A percentile compares a stretch with the other conserved stretches of the same genome.
These are phyloP conservation scores for Odocoileus virginianus DNA, from an alignment of 2,113 vertebrate genomes.

Conservation along the genomic window DNA sequence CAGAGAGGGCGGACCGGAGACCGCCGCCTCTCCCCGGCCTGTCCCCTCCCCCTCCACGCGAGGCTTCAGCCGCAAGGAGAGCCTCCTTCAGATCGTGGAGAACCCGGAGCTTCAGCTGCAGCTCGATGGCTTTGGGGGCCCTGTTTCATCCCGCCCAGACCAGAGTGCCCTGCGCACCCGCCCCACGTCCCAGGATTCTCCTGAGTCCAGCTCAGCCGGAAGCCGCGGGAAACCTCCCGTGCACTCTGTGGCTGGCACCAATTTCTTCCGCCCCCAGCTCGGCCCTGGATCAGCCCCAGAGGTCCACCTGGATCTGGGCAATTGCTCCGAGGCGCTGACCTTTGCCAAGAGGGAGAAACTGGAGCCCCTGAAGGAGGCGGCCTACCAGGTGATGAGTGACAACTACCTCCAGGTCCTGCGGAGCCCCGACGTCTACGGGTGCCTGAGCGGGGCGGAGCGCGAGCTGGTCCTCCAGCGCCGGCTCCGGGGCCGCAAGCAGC, in stretches of 20 bases:
- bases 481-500: slow-evolving; percentile 78
- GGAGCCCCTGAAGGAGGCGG: slow-evolving; percentile 78
- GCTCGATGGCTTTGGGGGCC: slow-evolving; percentile 13
- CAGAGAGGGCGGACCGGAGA: fast-evolving
- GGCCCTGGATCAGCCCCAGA: slow-evolving; percentile 65
- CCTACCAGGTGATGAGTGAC: slow-evolving; percentile 90
- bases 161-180: neutral
- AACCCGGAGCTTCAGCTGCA: slow-evolving; percentile 80
- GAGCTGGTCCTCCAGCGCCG: slow-evolving; percentile 85
- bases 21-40: fast-evolving
- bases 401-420: slow-evolving; percentile 92
- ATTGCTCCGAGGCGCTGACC: slow-evolving; percentile 86
- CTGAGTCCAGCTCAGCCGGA: neutral
- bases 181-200: neutral
- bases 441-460: slow-evolving; percentile 85
- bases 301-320: slow-evolving; percentile 87
- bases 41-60: fast-evolving
- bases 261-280: slow-evolving; percentile 70
- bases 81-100: slow-evolving; percentile 81
- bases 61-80: slow-evolving; percentile 74
- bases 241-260: slow-evolving; percentile 65
- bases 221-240: neutral
- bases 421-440: slow-evolving; percentile 84
- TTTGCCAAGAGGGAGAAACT: slow-evolving; percentile 84
- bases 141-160: neutral